Percentiles rank a stretch among this genome's conserved stretches.
phyloP scores from a whole-genome alignment of 2,797 vertebrate genomes.

The Melanotaenia pygmaea region DNA sequence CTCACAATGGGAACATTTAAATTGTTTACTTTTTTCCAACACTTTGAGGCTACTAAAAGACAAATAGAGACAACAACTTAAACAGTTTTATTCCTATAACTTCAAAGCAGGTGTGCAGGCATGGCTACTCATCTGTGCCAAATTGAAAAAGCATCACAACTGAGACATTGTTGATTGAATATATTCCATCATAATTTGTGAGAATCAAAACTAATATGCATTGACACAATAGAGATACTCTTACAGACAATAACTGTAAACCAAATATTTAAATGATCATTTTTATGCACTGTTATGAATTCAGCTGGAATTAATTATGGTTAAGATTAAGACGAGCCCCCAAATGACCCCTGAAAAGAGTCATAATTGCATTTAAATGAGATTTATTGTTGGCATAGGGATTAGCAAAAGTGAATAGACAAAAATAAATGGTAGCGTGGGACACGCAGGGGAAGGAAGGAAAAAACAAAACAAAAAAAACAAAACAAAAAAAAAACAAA shows the following conservation, averaged over 20 bases:
- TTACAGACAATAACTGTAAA: constrained; percentile 23
- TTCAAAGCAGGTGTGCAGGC: not conserved
- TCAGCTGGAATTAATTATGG: constrained; percentile 48
- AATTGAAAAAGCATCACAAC: not conserved
- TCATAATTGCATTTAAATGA: constrained; percentile 52
- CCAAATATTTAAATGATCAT: constrained; percentile 23
- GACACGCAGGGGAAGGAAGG: constrained; percentile 30
- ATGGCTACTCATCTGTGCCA: not conserved
- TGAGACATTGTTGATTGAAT: not conserved
- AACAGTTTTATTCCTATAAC: not conserved
- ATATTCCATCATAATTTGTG: not conserved
- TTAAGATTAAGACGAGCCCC: constrained; percentile 36
- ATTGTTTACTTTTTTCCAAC: not conserved
- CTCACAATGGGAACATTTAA: not conserved
- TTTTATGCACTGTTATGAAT: constrained; percentile 25
- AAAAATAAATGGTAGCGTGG: constrained; percentile 44
- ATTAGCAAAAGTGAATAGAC: constrained; percentile 49
- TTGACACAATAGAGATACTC: constrained; percentile 7
- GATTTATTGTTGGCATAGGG: constrained; percentile 38
- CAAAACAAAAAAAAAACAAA: not conserved
- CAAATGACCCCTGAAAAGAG: constrained; percentile 45
- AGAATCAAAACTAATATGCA: constrained; percentile 12
- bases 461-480: not conserved
- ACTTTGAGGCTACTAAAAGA: not conserved
- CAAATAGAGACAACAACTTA: not conserved